phyloP scores from a whole-genome alignment of 2,113 vertebrate species.

The Prinia subflava region DNA sequence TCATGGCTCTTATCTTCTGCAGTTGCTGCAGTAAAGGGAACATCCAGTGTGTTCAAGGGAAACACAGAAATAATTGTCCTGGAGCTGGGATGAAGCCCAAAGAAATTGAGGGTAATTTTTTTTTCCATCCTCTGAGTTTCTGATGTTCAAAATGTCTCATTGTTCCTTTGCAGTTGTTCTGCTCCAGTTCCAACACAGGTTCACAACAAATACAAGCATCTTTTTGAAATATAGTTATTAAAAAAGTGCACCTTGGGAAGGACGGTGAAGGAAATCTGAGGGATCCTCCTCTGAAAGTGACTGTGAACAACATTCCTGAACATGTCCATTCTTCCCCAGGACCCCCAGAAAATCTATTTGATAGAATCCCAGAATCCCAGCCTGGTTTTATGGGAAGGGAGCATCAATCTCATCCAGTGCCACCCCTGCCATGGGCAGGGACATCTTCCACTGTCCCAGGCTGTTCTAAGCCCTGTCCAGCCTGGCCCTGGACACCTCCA shows the following conservation, averaged over 20 bases:
- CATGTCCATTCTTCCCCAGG: accelerated
- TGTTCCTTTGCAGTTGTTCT: not conserved
- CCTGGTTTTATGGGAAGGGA: not conserved
- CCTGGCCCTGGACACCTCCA: not conserved
- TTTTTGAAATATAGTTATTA: not conserved
- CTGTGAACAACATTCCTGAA: not conserved
- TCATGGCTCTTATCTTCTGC: slow-evolving; percentile 9
- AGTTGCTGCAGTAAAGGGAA: not conserved
- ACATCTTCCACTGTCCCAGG: not conserved
- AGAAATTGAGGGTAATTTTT: not conserved
- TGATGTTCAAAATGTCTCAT: not conserved
- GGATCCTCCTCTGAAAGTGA: not conserved
- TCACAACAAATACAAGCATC: not conserved
- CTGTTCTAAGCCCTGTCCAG: not conserved
- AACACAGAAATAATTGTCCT: slow-evolving; percentile 5
- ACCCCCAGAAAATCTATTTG: not conserved
- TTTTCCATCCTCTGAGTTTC: not conserved
- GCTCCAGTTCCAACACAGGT: not conserved
- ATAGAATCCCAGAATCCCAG: not conserved
- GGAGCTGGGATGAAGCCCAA: not conserved
- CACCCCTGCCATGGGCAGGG: not conserved
- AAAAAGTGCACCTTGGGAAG: not conserved
- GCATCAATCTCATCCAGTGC: accelerated
- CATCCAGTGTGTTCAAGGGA: slow-evolving; percentile 21
- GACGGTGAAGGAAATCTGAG: not conserved